Evolutionary conservation across 1,140 invertebrate species (phyloP), one percentile per base, ranked within the genome.

Genomic region (Ooceraea biroi): DNA sequence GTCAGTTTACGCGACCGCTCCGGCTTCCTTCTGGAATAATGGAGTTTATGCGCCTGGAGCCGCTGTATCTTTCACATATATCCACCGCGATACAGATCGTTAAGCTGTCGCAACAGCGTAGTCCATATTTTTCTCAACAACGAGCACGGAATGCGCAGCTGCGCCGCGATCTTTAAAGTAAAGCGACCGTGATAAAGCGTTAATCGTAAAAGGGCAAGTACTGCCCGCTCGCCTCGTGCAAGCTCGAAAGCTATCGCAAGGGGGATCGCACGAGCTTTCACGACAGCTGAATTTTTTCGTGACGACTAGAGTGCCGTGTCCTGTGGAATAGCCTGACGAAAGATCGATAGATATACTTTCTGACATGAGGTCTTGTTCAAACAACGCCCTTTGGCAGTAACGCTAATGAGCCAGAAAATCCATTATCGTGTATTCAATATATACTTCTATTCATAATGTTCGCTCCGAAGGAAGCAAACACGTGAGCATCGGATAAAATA

Each of bases 141-240:
- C 52, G 12, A 46, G 65, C 36, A 19, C 30, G 8, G 11, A 77
- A 65, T 76, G 27, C 27, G n/a, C 61, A 76, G 60, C 58, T 63
- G 27, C 36, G 10, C 63, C 17, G 12, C 25, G 30, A 22, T 80
- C 25, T 44, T 71, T 58, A 46, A 57, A 69, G 69, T 46, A 71
- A 57, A 17, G 52, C 22, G 41, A 11, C 0, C n/a, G 17, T 22
- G 36, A 58, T 80, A 58, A 66, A 80, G 25, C 52, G n/a, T 58
- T 69, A 80, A 80, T 78, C 65, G 12, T 80, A 80, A 58, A 69
- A 69, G 57, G 12, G 17, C 12, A n/a, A 78, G 30, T 57, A 68
- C 4, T 25, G 22, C 19, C 14, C 22, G 19, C 25, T 68, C 19
- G 57, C n/a, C 44, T 61, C 57, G 19, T 46, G 19, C 46, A 22